Evolutionary conservation across 1,140 invertebrate genomes (phyloP).

Genomic region (Oryzaephilus surinamensis): DNA sequence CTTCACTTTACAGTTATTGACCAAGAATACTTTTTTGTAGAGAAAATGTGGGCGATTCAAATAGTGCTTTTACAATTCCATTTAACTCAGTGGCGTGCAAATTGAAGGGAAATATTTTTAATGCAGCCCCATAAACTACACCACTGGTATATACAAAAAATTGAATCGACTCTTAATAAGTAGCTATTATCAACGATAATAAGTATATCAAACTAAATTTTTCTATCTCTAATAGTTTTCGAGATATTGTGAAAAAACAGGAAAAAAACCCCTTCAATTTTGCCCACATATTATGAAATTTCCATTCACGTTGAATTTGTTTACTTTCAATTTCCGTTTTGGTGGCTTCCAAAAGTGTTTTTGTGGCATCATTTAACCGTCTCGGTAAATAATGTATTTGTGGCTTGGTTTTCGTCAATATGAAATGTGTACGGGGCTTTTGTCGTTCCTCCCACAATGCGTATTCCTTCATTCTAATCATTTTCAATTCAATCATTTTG

Average conservation of each 20-base stretch:
- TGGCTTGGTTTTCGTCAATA: slow-evolving; percentile 78
- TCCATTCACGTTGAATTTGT: slow-evolving; percentile 26
- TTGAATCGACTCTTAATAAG: background rate
- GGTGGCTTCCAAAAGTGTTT: slow-evolving; percentile 39
- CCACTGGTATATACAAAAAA: background rate
- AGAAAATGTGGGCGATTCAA: no score
- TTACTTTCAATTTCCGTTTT: slow-evolving; percentile 44
- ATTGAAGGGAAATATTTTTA: no score
- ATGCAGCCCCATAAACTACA: no score
- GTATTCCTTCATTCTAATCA: slow-evolving; percentile 77
- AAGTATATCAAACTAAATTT: background rate
- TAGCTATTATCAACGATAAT: background rate
- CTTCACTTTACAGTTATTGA: no score
- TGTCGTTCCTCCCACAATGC: slow-evolving; percentile 79
- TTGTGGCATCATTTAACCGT: slow-evolving; percentile 44
- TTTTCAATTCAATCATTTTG: slow-evolving; percentile 80
- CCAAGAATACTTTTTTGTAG: no score
- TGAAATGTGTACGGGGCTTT: slow-evolving; percentile 67
- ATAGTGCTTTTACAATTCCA: no score
- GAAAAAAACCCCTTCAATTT: background rate
- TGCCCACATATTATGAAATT: no score
- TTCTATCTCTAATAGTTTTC: no score
- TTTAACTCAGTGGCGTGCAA: no score
- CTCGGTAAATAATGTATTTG: slow-evolving; percentile 81
- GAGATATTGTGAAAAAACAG: no score